Conservation (phyloP, 2,888 invertebrate genomes). For the Drosophila colorata region DNA sequence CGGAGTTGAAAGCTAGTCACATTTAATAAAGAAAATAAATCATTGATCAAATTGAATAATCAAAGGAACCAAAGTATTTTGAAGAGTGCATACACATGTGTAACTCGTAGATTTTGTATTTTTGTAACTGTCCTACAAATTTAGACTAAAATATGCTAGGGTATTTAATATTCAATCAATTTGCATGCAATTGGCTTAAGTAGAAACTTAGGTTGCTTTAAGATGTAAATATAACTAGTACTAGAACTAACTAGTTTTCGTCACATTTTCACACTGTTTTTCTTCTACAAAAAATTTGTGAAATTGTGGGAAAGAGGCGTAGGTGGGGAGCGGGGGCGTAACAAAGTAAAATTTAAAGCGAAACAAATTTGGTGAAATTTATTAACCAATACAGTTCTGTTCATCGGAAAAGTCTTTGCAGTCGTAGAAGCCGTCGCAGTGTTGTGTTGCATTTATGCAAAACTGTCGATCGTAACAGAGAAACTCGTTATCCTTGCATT, state of each 20-base stretch:
- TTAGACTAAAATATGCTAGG: conserved; percentile 1
- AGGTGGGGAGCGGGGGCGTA: not conserved
- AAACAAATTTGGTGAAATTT: conserved; percentile 29
- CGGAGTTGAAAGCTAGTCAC: conserved; percentile 21
- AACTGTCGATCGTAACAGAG: conserved; percentile 90
- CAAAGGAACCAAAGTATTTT: conserved; percentile 12
- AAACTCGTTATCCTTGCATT: conserved; percentile 89
- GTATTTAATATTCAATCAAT: not conserved
- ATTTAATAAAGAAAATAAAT: not conserved
- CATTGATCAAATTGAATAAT: conserved; percentile 6
- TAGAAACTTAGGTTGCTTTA: conserved; percentile 20
- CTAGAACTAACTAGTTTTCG: conserved; percentile 17
- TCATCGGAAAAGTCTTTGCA: conserved; percentile 96
- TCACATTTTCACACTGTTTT: too few species aligned
- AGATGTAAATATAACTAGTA: conserved; percentile 6
- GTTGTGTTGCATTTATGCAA: conserved; percentile 91
- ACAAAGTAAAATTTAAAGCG: conserved; percentile 16
- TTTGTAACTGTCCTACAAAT: conserved; percentile 18
- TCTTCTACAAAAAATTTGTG: too few species aligned
- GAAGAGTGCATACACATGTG: conserved; percentile 62
- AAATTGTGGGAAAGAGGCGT: too few species aligned
- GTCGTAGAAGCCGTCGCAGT: conserved; percentile 96
- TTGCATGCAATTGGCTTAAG: conserved; percentile 45
- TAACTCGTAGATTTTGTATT: conserved; percentile 18
- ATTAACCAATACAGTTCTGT: conserved; percentile 91